Conservation (phyloP, 2,113 vertebrate species). For the Cyanoderma ruficeps region DNA sequence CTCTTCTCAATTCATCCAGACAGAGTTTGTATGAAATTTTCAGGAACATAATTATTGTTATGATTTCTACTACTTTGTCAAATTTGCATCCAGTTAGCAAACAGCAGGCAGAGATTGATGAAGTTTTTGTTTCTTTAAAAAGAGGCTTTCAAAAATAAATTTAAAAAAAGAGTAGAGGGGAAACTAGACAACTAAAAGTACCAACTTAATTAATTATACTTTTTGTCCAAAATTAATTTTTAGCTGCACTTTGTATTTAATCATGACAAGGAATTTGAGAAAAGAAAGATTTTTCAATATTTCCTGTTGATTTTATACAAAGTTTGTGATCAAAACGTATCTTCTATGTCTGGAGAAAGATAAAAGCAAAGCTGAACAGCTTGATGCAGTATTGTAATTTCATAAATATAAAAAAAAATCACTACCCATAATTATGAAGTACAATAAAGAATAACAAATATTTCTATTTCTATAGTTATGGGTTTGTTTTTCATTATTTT, state of each 20-base stretch:
- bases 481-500: not conserved
- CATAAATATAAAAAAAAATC: constrained; percentile 19
- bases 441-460: not conserved
- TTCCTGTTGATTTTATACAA: not conserved
- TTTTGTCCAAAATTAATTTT: not conserved
- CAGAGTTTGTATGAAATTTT: not conserved
- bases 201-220: not conserved
- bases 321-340: not conserved
- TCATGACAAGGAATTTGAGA: not conserved
- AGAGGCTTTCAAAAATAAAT: not conserved
- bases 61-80: not conserved
- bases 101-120: not conserved
- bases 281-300: not conserved
- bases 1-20: not conserved
- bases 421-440: not conserved
- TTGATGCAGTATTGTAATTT: not conserved
- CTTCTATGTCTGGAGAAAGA: not conserved
- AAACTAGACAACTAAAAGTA: not conserved
- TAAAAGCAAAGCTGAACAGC: not conserved
- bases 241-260: not conserved
- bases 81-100: not conserved
- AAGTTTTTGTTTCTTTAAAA: not conserved
- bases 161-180: not conserved
- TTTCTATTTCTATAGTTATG: not conserved
- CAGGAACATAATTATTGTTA: not conserved